Evolutionary conservation across 2,113 vertebrate species (phyloP), one percentile per base, ranked within the genome.

Genomic region (Lonchura striata): DNA sequence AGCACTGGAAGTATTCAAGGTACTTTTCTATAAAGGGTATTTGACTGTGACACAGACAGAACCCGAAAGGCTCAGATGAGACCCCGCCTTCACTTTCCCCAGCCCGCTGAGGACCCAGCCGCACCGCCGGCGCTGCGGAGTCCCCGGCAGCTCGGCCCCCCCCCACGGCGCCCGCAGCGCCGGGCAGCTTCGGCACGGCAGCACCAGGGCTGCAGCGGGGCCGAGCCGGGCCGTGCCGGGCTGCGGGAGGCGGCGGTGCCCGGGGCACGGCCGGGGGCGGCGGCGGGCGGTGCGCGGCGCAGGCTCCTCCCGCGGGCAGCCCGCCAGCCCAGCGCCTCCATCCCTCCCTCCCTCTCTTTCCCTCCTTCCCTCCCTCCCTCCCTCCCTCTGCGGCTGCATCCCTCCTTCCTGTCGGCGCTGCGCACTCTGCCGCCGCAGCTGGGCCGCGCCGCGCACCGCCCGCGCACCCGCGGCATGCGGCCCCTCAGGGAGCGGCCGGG

Each of bases 121-220:
- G 3, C 59, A 16, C 47, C 37, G 14, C 61, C 23, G 22, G 42
- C 15, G 1, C 56, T 2, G 10, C 0, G 4, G 14, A 0, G 4
- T 6, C 64, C 9, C 9, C 8, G 20, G 39, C 59, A 27, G 2
- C 46, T 9, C 2, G 6, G 19, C 9, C 41, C 25, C 7, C 10
- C 1, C 37, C 4, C 3, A 4, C 9, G 17, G 17, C 33, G 47
- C 50, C 35, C 9, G 10, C 31, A 22, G 61, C 1, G 24, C 69
- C 1, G 23, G 3, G 10, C 2, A 9, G 24, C 39, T 42, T 17
- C 52, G 31, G 37, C 15, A 15, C 54, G 54, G 3, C 4, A 18
- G 5, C 46, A 10, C 27, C 22, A 3, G 12, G 6, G 28, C 28
- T 1, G 35, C 50, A 2, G 15, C 54, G 9, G 9, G 8, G 12